Percentiles rank a stretch among this genome's conserved stretches.
Conservation (phyloP, 2,113 vertebrate species). For the Stictonetta naevosa region DNA sequence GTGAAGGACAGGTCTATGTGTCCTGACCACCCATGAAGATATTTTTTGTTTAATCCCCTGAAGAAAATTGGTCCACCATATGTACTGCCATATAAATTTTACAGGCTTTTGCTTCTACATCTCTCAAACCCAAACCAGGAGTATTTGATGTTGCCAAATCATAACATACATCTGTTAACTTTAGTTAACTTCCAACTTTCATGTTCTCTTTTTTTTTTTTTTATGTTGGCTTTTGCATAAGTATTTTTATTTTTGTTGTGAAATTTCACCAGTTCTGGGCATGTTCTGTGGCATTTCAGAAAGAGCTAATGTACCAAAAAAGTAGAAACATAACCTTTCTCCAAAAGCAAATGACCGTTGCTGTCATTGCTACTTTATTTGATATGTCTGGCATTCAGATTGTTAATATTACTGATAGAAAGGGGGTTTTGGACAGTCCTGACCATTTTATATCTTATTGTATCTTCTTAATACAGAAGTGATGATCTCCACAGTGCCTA, state of each 20-base stretch:
- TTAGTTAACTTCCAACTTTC: not conserved
- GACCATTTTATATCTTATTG: not conserved
- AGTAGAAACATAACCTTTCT: constrained; percentile 28
- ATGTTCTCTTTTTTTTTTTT: not conserved
- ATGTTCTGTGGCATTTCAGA: constrained; percentile 28
- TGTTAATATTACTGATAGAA: not conserved
- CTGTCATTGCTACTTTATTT: not conserved
- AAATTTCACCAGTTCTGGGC: not conserved
- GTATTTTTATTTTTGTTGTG: not conserved
- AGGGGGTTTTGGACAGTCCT: not conserved
- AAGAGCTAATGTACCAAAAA: not conserved
- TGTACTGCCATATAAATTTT: not conserved
- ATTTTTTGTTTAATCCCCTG: not conserved
- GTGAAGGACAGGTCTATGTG: not conserved
- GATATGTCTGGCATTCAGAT: not conserved
- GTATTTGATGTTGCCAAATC: not conserved
- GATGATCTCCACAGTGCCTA: not conserved
- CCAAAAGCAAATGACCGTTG: not conserved
- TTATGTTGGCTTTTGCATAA: not conserved
- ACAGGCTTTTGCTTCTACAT: not conserved
- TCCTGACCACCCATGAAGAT: constrained; percentile 28
- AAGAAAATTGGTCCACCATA: not conserved
- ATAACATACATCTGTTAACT: not conserved
- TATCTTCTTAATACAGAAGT: not conserved
- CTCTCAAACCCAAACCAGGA: not conserved